Evolutionary conservation across 2,888 invertebrate species (phyloP).

Genomic region (Dynastes tityus): DNA sequence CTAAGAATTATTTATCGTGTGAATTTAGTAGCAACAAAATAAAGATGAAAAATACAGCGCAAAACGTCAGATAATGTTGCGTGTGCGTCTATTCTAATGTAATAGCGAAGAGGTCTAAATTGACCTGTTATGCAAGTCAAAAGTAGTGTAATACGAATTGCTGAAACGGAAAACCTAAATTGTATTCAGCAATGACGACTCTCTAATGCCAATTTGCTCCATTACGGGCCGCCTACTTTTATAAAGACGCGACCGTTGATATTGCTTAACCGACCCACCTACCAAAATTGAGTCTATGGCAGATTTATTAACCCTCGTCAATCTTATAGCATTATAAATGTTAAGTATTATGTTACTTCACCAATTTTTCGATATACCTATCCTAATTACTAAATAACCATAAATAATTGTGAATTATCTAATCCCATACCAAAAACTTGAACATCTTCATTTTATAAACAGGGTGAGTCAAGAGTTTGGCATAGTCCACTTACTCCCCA

Average conservation of each 20-base stretch:
- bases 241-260: slow-evolving; percentile 27
- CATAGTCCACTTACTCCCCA: no score
- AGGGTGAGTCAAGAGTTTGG: no score
- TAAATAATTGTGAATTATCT: no score
- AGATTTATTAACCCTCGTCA: slow-evolving; percentile 15
- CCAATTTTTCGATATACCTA: no score
- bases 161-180: slow-evolving; percentile 57
- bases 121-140: slow-evolving; percentile 44
- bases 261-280: background rate
- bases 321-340: background rate
- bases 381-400: no score
- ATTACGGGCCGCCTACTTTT: slow-evolving; percentile 56
- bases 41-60: background rate
- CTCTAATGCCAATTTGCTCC: slow-evolving; percentile 55
- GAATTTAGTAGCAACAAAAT: background rate
- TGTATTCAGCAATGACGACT: slow-evolving; percentile 52
- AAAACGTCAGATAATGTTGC: background rate
- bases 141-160: slow-evolving; percentile 52
- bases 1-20: background rate
- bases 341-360: no score
- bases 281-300: slow-evolving; percentile 15
- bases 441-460: no score
- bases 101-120: slow-evolving; percentile 39
- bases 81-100: slow-evolving; percentile 7
- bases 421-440: no score